Evolutionary conservation across 2,888 invertebrate species (phyloP), one percentile per base, ranked within the genome.

Genomic region (Callyntrura guangdongensis): DNA sequence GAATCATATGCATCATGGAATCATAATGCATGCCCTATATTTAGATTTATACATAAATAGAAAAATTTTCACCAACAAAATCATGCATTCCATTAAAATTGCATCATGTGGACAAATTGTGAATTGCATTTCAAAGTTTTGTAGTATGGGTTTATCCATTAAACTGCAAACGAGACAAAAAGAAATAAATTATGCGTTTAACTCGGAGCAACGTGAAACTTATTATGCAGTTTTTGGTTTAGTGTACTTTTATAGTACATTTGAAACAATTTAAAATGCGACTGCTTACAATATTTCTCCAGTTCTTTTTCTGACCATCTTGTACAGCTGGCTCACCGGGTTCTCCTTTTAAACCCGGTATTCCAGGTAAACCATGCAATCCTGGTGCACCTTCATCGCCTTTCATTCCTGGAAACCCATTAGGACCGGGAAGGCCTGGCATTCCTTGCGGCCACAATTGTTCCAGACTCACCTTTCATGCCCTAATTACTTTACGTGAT

Each of bases 311-410:
- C 0, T 22, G 47, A 9, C 5, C 11, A 47, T 83, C 67, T 49
- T 22, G 83, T n/a, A 20, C 6, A 3, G 36, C n/a, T 20, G 83
- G 0, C 36, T 83, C 83, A 6, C 83, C 83, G 1, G 61, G 74
- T 22, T 86, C 86, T 22, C 86, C 86, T 25, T 86, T 86, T 11
- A 86, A 14, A 45, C 87, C 87, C 0, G 87, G 87, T n/a, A 81
- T 3, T 9, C 87, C 87, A 11, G 87, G 87, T 12, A 81, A 61
- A 0, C 87, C 87, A 69, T 72, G 59, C 6, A 84, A 22, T 20
- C 89, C 89, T 20, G 61, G 61, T 8, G 17, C 2, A 8, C 89
- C 89, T 56, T 79, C 69, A 20, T 79, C 81, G 0, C 87, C 87
- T 64, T 64, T 87, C 5, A 3, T 47, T 25, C 64, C 64, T 14